Percentiles rank a stretch among this genome's conserved stretches.
Evolutionary conservation across 1,140 invertebrate species (phyloP).

Genomic region (Parasteatoda tepidariorum): DNA sequence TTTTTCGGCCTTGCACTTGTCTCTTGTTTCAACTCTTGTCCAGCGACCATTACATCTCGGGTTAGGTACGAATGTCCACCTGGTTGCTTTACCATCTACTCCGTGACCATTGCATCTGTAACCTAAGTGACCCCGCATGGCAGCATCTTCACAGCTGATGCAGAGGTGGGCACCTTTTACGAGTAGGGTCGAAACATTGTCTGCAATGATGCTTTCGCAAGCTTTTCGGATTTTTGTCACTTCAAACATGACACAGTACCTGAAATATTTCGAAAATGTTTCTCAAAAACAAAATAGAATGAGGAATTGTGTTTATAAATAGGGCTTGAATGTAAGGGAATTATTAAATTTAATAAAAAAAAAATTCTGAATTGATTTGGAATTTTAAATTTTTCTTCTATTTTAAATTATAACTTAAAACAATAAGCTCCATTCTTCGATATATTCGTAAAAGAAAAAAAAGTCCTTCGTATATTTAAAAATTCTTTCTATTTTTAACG

Average conservation of each 20-base stretch:
- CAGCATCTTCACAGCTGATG: slow-evolving; percentile 80
- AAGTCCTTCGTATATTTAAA: too few relatives aligned
- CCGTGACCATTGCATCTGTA: slow-evolving; percentile 85
- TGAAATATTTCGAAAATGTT: too few relatives aligned
- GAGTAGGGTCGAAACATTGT: slow-evolving; percentile 76
- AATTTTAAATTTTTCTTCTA: too few relatives aligned
- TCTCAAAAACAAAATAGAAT: too few relatives aligned
- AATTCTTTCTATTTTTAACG: too few relatives aligned
- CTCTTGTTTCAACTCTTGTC: slow-evolving; percentile 69
- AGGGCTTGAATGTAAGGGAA: too few relatives aligned
- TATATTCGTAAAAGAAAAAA: too few relatives aligned
- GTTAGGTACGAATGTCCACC: slow-evolving; percentile 82
- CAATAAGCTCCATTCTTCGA: too few relatives aligned
- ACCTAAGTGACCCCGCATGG: slow-evolving; percentile 76
- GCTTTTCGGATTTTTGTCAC: slow-evolving; percentile 83
- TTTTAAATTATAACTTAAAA: too few relatives aligned
- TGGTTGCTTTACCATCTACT: slow-evolving; percentile 77
- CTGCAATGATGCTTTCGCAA: slow-evolving; percentile 72
- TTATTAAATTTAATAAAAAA: too few relatives aligned
- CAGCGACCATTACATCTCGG: slow-evolving; percentile 87
- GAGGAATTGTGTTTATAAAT: too few relatives aligned
- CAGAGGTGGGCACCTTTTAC: slow-evolving; percentile 80
- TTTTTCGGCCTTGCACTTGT: slow-evolving; percentile 55
- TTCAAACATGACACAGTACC: slow-evolving; percentile 85
- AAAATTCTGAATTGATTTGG: too few relatives aligned